Conservation (phyloP, 1,140 invertebrate species). For the Hylaeus volcanicus region DNA sequence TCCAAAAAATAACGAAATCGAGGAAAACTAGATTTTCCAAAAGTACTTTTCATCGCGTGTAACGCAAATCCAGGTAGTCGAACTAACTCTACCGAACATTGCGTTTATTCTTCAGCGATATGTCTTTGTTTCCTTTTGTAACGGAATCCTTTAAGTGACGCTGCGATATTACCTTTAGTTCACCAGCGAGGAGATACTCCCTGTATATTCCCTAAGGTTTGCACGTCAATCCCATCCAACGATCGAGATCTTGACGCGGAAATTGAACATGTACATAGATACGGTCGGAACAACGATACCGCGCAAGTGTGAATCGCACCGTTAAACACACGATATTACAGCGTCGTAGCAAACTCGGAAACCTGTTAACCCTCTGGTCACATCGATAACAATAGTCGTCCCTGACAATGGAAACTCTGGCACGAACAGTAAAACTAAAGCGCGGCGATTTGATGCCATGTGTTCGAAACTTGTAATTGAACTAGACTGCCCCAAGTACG, state of each 20-base stretch:
- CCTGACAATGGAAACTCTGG: not conserved
- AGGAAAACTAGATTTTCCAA: no score
- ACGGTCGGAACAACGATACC: not conserved
- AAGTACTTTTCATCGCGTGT: no score
- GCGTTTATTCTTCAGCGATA: no score
- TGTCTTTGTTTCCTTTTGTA: no score
- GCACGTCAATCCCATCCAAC: not conserved
- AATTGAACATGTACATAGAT: slow-evolving; percentile 1
- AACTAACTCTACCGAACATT: no score
- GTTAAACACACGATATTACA: not conserved
- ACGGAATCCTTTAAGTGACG: no score
- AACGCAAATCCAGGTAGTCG: no score
- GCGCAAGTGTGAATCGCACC: not conserved
- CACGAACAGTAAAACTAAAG: not conserved
- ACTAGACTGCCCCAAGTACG: not conserved
- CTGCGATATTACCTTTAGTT: no score
- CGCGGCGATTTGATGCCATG: not conserved
- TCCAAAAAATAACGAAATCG: slow-evolving; percentile 1
- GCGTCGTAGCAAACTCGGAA: not conserved
- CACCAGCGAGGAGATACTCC: no score
- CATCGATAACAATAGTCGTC: slow-evolving; percentile 13
- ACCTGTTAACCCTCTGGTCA: slow-evolving; percentile 8
- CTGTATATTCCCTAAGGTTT: not conserved
- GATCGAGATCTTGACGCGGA: slow-evolving; percentile 1
- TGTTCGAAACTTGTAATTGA: slow-evolving; percentile 10